phyloP scores from a whole-genome alignment of 2,113 vertebrate species.

The Stegostoma tigrinum region DNA sequence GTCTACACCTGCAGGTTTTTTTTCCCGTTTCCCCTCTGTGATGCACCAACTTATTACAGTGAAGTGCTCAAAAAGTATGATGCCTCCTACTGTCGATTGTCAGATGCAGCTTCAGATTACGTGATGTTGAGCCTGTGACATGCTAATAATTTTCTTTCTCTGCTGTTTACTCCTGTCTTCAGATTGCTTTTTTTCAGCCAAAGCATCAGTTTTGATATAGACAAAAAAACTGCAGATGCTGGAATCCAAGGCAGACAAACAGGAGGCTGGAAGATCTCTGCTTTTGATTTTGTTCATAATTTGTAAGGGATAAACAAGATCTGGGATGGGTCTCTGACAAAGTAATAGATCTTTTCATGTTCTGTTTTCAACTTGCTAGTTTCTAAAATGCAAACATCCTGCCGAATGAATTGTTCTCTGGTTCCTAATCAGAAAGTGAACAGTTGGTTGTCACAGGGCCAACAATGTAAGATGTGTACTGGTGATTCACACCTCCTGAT shows the following conservation, averaged over 20 bases:
- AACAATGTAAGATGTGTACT: background rate
- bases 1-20: background rate
- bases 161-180: background rate
- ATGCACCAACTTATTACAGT: background rate
- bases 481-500: slow-evolving; percentile 11
- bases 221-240: too few relatives aligned
- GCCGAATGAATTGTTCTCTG: background rate
- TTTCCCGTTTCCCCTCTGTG: background rate
- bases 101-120: background rate
- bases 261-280: background rate
- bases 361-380: background rate
- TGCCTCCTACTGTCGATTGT: background rate
- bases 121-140: background rate
- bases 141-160: background rate
- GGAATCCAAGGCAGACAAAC: too few relatives aligned
- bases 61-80: background rate
- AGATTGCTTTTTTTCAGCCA: background rate
- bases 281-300: background rate
- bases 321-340: background rate
- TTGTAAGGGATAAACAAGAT: background rate
- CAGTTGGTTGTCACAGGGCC: too few relatives aligned
- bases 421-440: background rate
- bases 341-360: background rate
- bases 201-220: background rate
- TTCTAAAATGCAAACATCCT: background rate